phyloP scores from a whole-genome alignment of 2,113 vertebrate species.

The Rafetus swinhoei region DNA sequence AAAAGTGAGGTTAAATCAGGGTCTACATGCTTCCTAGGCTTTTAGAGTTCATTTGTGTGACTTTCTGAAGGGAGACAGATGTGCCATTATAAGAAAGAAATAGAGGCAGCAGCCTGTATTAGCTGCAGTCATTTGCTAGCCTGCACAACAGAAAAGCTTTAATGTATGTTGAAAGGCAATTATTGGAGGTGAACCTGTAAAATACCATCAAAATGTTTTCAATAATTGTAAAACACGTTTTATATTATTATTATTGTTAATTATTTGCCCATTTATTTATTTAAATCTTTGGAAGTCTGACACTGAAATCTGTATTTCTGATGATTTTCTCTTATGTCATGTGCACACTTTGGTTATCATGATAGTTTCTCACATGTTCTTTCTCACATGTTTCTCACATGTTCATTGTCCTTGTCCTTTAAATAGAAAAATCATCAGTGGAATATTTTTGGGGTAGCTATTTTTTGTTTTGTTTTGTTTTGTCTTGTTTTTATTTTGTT shows the following conservation, averaged over 20 bases:
- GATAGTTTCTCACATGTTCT: not conserved
- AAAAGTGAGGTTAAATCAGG: constrained; percentile 41
- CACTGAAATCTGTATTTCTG: not conserved
- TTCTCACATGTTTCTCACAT: not conserved
- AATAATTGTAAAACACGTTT: not conserved
- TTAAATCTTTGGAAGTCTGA: not conserved
- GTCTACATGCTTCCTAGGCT: constrained; percentile 30
- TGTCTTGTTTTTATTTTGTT: no score
- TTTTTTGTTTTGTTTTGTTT: no score
- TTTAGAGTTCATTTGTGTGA: constrained; percentile 39
- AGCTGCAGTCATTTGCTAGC: constrained; percentile 38
- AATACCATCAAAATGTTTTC: not conserved
- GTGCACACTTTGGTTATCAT: not conserved
- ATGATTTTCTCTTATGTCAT: not conserved
- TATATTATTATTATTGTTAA: not conserved
- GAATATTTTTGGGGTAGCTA: not conserved
- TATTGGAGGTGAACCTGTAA: not conserved
- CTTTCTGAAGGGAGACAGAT: constrained; percentile 37
- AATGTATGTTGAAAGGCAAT: not conserved
- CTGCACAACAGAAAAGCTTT: constrained; percentile 14
- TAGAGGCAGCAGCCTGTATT: constrained; percentile 28
- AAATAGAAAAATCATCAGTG: not conserved
- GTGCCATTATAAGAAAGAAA: constrained; percentile 46
- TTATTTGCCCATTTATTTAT: not conserved
- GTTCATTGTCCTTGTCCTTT: not conserved